phyloP scores from a whole-genome alignment of 2,113 vertebrate species.

The Macquaria ambigua region DNA sequence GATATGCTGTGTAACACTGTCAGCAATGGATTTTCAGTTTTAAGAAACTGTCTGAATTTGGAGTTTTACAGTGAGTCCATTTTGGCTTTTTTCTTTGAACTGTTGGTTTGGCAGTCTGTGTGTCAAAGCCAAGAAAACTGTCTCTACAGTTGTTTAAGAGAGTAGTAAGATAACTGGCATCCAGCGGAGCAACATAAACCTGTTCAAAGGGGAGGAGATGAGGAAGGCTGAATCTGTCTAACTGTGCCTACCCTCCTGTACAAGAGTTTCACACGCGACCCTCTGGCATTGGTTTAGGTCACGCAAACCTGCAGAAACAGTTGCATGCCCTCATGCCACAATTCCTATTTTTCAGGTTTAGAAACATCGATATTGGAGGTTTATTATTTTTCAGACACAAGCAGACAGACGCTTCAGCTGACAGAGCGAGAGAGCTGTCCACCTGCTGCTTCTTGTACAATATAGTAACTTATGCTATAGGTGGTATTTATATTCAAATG shows the following conservation, averaged over 20 bases:
- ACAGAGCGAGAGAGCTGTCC: neutral
- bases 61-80: slow-evolving; percentile 19
- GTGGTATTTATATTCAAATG: neutral
- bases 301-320: neutral
- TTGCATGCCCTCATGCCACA: neutral
- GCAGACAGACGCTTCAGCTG: too few relatives aligned
- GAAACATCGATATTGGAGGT: neutral
- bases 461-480: neutral
- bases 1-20: neutral
- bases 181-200: neutral
- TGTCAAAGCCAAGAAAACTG: slow-evolving; percentile 25
- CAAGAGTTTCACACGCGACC: neutral
- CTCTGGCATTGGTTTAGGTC: slow-evolving; percentile 8
- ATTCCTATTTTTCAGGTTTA: neutral
- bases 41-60: slow-evolving; percentile 22
- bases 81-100: slow-evolving; percentile 34
- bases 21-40: slow-evolving; percentile 14
- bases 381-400: slow-evolving; percentile 13
- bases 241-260: slow-evolving; percentile 4
- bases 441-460: neutral
- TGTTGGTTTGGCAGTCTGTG: slow-evolving; percentile 20
- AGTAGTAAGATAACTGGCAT: slow-evolving; percentile 10
- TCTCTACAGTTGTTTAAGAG: slow-evolving; percentile 15
- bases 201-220: slow-evolving; percentile 27
- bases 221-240: too few relatives aligned